Conservation (phyloP, 2,888 invertebrate genomes). For the Brenthis ino region DNA sequence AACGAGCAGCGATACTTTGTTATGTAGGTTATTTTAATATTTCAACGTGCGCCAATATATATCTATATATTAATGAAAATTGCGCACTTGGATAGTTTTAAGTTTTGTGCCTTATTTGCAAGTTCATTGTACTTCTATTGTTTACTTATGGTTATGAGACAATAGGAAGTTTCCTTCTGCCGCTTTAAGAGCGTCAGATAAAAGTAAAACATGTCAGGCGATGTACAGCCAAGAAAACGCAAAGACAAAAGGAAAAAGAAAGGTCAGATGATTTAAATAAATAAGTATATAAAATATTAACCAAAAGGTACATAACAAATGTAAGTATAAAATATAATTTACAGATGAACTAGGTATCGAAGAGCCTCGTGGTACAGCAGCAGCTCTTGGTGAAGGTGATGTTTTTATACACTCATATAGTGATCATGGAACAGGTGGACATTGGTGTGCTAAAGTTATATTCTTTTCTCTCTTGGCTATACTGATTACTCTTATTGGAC, state of each 20-base stretch:
- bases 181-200: constrained; percentile 71
- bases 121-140: constrained; percentile 63
- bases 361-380: constrained; percentile 75
- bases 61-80: constrained; percentile 64
- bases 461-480: constrained; percentile 89
- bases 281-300: background rate
- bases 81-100: constrained; percentile 70
- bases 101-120: constrained; percentile 53
- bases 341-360: constrained; percentile 75
- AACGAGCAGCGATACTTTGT: constrained; percentile 65
- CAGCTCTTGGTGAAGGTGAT: constrained; percentile 84
- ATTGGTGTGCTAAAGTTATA: constrained; percentile 91
- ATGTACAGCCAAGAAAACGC: constrained; percentile 92
- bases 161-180: constrained; percentile 64
- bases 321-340: background rate
- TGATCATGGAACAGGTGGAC: constrained; percentile 90
- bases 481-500: constrained; percentile 87
- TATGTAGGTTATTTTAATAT: constrained; percentile 79
- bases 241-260: constrained; percentile 92
- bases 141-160: constrained; percentile 80
- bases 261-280: constrained; percentile 78
- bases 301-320: background rate
- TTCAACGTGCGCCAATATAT: constrained; percentile 65
- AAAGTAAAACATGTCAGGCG: constrained; percentile 88
- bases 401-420: constrained; percentile 89